These are phyloP conservation scores for Herpetotheres cachinnans DNA, from an alignment of 2,113 vertebrate species.

Conservation along the genomic window DNA sequence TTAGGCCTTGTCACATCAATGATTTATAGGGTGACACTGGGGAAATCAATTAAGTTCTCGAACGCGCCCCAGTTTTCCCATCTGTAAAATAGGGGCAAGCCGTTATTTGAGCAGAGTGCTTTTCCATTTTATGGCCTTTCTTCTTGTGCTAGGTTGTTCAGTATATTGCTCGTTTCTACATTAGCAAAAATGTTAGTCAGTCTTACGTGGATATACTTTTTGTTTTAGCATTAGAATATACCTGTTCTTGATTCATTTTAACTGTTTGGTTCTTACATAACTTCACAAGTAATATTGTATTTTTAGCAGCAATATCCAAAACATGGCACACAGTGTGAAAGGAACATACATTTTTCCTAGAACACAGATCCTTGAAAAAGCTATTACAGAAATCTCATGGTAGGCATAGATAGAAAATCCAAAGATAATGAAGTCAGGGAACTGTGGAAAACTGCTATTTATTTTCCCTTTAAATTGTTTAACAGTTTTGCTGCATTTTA, in stretches of 20 bases:
- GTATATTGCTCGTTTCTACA: not conserved
- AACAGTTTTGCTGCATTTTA: not conserved
- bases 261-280: not conserved
- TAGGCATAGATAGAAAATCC: not conserved
- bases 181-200: not conserved
- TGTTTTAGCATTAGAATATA: not conserved
- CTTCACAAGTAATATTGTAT: not conserved
- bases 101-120: constrained; percentile 8
- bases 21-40: constrained; percentile 56
- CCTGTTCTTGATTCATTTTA: not conserved
- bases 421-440: not conserved
- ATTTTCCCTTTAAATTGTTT: not conserved
- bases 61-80: constrained; percentile 34
- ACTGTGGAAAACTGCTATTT: not conserved
- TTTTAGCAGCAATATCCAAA: not conserved
- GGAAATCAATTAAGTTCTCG: constrained; percentile 62
- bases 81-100: constrained; percentile 52
- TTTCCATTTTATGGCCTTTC: not conserved
- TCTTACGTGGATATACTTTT: not conserved
- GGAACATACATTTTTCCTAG: not conserved
- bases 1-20: constrained; percentile 69
- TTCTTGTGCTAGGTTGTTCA: not conserved
- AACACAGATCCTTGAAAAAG: not conserved
- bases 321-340: not conserved
- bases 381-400: not conserved